These are phyloP conservation scores for Recurvirostra avosetta DNA, from an alignment of 2,113 vertebrate genomes.

Conservation along the genomic window DNA sequence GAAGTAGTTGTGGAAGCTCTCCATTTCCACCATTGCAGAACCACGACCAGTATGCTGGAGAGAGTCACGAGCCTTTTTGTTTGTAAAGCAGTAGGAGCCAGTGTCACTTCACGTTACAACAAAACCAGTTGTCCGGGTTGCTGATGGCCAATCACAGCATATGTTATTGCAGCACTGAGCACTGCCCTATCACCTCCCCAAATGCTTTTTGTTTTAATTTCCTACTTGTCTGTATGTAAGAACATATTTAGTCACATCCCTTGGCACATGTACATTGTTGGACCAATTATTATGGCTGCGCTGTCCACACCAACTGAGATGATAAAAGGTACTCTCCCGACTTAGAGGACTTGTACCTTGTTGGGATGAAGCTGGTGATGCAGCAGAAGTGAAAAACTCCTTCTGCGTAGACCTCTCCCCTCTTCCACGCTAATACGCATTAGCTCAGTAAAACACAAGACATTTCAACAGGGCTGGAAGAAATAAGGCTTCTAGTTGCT, in stretches of 20 bases:
- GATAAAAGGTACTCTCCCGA: background rate
- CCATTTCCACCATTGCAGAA: background rate
- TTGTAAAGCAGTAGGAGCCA: background rate
- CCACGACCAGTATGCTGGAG: background rate
- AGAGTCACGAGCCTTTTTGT: background rate
- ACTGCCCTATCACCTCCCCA: background rate
- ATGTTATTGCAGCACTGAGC: background rate
- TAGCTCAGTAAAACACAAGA: background rate
- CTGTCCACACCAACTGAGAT: background rate
- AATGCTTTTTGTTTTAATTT: background rate
- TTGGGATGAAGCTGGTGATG: background rate
- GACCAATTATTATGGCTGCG: background rate
- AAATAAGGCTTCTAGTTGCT: background rate
- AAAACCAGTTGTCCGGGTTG: background rate
- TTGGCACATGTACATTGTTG: background rate
- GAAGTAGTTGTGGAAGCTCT: background rate
- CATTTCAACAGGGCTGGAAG: background rate
- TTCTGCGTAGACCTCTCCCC: background rate
- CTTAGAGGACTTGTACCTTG: background rate
- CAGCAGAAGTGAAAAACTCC: background rate
- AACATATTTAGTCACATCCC: background rate
- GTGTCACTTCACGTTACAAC: background rate
- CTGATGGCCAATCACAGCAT: background rate
- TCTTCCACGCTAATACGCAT: background rate
- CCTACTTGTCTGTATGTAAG: background rate